Base-by-base conservation (phyloP, 2,113 vertebrate genomes). In the Pogona vitticeps region DNA sequence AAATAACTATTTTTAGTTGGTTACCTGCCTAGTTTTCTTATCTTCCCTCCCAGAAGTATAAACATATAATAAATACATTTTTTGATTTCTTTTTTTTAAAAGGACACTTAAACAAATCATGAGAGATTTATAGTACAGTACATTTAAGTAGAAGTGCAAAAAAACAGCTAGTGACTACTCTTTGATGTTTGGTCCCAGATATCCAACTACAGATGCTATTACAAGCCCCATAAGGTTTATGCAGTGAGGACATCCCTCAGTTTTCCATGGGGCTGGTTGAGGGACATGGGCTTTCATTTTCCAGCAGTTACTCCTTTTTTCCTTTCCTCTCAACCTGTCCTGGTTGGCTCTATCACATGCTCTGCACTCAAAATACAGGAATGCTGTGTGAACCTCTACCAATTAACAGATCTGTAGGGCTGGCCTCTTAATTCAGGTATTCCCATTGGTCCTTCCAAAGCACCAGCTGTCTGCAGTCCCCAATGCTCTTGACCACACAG, bases 61-160 rank as follows among this genome's bases (percentile, higher is more conserved):
- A 95, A 94, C 95, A 93, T 91, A 94, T 42, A 96, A 96, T 97
- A 97, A 97, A 97, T 97, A 96, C 88, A 93, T 93, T 90, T 94
- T n/a, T 93, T 94, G 92, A 94, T 95, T 95, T 61, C 52, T 31
- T 46, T 3, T 67, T 28, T 71, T 95, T 91, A 95, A 97, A 97
- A 85, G 96, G 96, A 96, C 96, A 97, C 96, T 97, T 97, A 93
- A 94, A 97, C 93, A 94, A 96, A 94, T 95, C 95, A 95, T 95
- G 95, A 95, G 92, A 93, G 79, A 94, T 92, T 95, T 95, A 97
- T 13, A 96, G 92, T 97, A 96, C 96, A 96, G 96, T 96, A 97
- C 94, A 68, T 93, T 95, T 95, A 95, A 94, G 92, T 95, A 95
- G 94, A 96, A 97, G 96, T 97, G 96, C 96, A 97, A 97, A 96